Conservation (phyloP, 2,888 invertebrate species). For the Gasteruption jaculator region DNA sequence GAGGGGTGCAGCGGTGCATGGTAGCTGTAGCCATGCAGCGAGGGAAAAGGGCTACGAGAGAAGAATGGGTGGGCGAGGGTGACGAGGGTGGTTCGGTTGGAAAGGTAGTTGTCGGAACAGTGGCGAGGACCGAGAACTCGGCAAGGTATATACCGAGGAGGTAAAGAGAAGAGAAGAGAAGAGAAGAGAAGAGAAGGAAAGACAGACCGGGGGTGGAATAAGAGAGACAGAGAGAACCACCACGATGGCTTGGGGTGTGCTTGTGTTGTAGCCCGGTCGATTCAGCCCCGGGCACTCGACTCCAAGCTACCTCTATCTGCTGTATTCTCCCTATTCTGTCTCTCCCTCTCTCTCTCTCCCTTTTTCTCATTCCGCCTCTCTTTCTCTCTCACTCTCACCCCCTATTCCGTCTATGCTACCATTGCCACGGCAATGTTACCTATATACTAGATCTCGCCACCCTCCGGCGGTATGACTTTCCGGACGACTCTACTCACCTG, state of each 20-base stretch:
- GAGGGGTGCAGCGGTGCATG: too few species aligned
- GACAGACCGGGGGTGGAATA: conserved; percentile 17
- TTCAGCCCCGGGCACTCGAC: conserved; percentile 50
- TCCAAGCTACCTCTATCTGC: conserved; percentile 49
- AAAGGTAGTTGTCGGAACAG: too few species aligned
- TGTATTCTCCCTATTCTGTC: conserved; percentile 44
- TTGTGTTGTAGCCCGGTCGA: conserved; percentile 46
- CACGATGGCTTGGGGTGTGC: conserved; percentile 37
- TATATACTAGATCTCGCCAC: conserved; percentile 10
- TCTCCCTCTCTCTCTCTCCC: conserved; percentile 13
- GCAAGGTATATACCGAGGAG: neutral
- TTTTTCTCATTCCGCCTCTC: conserved; percentile 13
- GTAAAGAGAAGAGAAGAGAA: conserved; percentile 7
- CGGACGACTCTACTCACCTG: too few species aligned
- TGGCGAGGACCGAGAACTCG: neutral
- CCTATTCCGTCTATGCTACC: conserved; percentile 23
- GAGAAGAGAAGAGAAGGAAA: conserved; percentile 16
- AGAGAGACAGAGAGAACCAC: conserved; percentile 29
- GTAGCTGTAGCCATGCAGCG: too few species aligned
- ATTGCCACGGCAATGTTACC: conserved; percentile 8
- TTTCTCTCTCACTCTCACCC: conserved; percentile 19
- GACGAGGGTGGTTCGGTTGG: too few species aligned
- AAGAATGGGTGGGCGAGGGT: too few species aligned
- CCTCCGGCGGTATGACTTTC: conserved; percentile 17
- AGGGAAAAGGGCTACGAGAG: too few species aligned